Evolutionary conservation across 2,888 invertebrate genomes (phyloP).

Genomic region (Oscheius onirici): DNA sequence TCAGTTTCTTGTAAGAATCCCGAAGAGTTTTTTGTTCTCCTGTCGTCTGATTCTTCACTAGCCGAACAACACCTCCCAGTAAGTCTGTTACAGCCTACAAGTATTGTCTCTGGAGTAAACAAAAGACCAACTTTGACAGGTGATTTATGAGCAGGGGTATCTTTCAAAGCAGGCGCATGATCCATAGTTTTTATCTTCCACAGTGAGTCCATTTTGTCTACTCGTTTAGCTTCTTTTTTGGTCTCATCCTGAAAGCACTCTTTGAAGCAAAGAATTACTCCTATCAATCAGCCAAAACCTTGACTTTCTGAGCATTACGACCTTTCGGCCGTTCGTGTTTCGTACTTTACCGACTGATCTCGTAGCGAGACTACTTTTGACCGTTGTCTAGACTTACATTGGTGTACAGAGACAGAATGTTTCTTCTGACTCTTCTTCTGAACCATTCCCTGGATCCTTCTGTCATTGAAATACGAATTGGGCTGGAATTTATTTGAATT

Average conservation of each 20-base stretch:
- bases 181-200: constrained; percentile 35
- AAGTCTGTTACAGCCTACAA: constrained; percentile 25
- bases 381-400: constrained; percentile 36
- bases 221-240: constrained; percentile 37
- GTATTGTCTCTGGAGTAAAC: neutral
- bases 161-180: constrained; percentile 7
- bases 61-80: constrained; percentile 15
- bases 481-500: constrained; percentile 4
- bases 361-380: neutral
- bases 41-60: constrained; percentile 27
- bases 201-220: constrained; percentile 35
- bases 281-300: neutral
- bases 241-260: constrained; percentile 42
- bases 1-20: constrained; percentile 23
- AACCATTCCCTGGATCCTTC: neutral
- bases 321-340: neutral
- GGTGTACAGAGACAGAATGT: constrained; percentile 45
- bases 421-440: constrained; percentile 39
- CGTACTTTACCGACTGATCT: neutral
- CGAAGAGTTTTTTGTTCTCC: constrained; percentile 13
- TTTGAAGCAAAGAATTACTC: no score
- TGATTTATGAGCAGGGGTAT: constrained; percentile 34
- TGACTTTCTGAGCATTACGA: constrained; percentile 1
- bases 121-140: constrained; percentile 29
- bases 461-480: constrained; percentile 1